Evolutionary conservation across 2,797 vertebrate species (phyloP), one percentile per base, ranked within the genome.

Genomic region (Muscicapa comitata): DNA sequence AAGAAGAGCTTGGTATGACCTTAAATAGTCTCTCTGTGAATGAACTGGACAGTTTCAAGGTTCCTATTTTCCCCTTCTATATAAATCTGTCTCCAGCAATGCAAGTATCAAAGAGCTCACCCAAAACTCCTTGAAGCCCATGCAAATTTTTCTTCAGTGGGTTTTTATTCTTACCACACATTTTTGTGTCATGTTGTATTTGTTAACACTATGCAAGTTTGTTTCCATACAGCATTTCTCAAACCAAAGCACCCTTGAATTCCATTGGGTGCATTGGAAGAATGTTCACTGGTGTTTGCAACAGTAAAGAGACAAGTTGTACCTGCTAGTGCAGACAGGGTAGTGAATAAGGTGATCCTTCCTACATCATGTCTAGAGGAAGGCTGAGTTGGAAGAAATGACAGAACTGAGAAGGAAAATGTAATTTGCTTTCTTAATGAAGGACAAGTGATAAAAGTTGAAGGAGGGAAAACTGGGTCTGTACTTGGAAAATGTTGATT

Each of bases 401-500:
- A 78, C 37, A 72, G 62, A 50, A 45, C 45, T 47, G 71, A 66
- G 37, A 67, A 83, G 50, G 72, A 92, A 93, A 82, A 90, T 87
- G n/a, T 86, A 57, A 68, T 93, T 92, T 89, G 9, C 83, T 73
- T 67, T 81, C 59, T 77, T 88, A 88, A 75, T 88, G 88, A 89
- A 57, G 61, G 54, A 48, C 42, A 75, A 92, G 68, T 77, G 91
- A 94, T 88, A 93, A 65, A 94, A 92, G 57, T 57, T 67, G 55
- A 86, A 81, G 84, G 81, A 85, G 45, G 38, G 53, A 79, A 88
- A 93, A 68, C 38, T 92, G 81, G 19, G 40, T 47, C 68, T 62
- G 31, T 91, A 68, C 62, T 85, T 92, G 94, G 92, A 95, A 94
- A 95, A 93, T 35, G 50, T 65, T 95, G 83, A 95, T 94, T 93